Conservation (phyloP, 1,140 invertebrate species). For the Drosophila melanica region DNA sequence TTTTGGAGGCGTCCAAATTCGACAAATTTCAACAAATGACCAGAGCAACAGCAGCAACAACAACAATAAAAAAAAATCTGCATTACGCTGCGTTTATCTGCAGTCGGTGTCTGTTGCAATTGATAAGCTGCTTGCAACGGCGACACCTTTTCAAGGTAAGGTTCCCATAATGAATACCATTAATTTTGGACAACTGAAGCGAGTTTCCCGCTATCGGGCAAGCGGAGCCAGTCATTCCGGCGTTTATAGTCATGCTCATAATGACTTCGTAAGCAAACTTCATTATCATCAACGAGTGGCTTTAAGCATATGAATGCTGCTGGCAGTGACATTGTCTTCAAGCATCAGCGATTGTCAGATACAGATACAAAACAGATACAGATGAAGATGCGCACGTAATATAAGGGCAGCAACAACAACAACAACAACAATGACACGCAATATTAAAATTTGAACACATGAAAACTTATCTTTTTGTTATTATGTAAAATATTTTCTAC, state of each 20-base stretch:
- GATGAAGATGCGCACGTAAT: conserved; percentile 22
- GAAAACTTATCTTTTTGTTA: neutral
- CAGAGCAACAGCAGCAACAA: neutral
- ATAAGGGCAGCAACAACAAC: conserved; percentile 19
- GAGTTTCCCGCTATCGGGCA: neutral
- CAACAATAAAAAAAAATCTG: conserved; percentile 3
- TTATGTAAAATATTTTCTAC: conserved; percentile 5
- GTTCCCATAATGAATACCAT: conserved; percentile 25
- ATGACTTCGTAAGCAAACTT: conserved; percentile 14
- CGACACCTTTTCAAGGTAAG: conserved; percentile 23
- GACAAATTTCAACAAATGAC: conserved; percentile 18
- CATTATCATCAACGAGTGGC: conserved; percentile 11
- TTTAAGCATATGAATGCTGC: conserved; percentile 7
- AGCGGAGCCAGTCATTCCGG: conserved; percentile 17
- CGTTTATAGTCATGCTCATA: conserved; percentile 25
- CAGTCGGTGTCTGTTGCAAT: conserved; percentile 23
- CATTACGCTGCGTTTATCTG: conserved; percentile 37
- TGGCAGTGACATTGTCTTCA: conserved; percentile 47
- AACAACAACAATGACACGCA: conserved; percentile 11
- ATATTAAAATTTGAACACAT: neutral
- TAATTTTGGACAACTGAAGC: conserved; percentile 20
- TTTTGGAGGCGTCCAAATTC: conserved; percentile 17
- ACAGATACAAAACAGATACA: conserved; percentile 8
- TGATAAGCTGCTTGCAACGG: conserved; percentile 20
- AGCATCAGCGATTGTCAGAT: conserved; percentile 8